Evolutionary conservation across 2,797 vertebrate genomes (phyloP).

Genomic region (Babyrousa celebensis): DNA sequence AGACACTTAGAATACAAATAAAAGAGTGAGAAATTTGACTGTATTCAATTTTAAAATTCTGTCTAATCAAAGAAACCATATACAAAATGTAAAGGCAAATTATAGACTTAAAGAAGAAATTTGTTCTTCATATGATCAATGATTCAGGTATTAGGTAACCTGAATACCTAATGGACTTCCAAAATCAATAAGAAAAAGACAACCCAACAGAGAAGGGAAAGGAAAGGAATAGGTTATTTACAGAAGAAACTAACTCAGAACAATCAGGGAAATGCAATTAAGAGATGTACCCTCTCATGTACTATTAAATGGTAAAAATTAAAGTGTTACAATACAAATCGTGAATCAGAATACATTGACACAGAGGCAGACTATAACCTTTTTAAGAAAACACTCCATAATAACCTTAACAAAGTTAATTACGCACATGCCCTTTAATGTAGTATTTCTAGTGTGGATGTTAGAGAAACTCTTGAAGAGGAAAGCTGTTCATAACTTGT

Average conservation of each 20-base stretch:
- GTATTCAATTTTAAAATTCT: slow-evolving; percentile 47
- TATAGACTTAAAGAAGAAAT: slow-evolving; percentile 4
- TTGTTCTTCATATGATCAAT: slow-evolving; percentile 14
- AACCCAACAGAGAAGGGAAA: neutral
- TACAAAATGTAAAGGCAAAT: slow-evolving; percentile 61
- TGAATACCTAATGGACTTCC: neutral
- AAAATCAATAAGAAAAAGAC: neutral
- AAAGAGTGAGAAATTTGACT: neutral
- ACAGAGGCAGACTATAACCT: neutral
- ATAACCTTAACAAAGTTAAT: neutral
- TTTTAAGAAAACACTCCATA: slow-evolving; percentile 38
- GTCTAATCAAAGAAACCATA: neutral
- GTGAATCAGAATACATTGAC: slow-evolving; percentile 1
- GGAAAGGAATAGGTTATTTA: slow-evolving; percentile 8
- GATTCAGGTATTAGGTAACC: too few species aligned
- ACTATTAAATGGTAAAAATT: neutral
- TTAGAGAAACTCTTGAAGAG: slow-evolving; percentile 1
- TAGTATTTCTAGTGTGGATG: neutral
- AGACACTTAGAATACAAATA: neutral
- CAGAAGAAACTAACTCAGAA: slow-evolving; percentile 19
- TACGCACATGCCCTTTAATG: neutral
- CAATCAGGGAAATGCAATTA: slow-evolving; percentile 8
- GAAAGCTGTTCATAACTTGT: neutral
- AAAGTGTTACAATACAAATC: neutral
- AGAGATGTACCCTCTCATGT: neutral